Evolutionary conservation across 1,140 invertebrate species (phyloP), one percentile per base, ranked within the genome.

Genomic region (Scaptomyza pallida): DNA sequence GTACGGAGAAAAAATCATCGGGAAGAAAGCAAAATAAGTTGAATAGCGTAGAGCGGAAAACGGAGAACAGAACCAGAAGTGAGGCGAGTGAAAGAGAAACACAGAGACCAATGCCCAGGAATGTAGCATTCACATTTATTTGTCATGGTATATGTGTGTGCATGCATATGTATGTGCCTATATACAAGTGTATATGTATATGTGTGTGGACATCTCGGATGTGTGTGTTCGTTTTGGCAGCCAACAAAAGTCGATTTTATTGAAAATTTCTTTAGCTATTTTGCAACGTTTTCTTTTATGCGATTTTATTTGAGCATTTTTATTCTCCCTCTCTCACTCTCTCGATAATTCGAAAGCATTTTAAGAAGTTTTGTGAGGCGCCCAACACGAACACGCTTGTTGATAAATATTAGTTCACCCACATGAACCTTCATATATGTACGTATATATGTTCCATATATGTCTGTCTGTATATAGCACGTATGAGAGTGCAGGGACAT

Each of bases 231-330:
- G 88, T 78, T 85, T 78, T 65, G 78, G 74, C 74, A 75, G 82
- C 65, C 82, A 86, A 86, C 74, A 82, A 88, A 86, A 86, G 70
- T 88, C 78, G 63, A 86, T 75, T 86, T 82, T 78, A 86, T 86
- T 72, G 65, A 77, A 72, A 43, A 56, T 72, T 72, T 72, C 54
- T 59, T 48, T 54, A 40, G 62, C 62, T 54, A 59, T 72, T 72
- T 67, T 67, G 73, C 50, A 75, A 68, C 64, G 64, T 77, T 81
- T 73, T 62, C 35, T 78, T 88, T 26, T 55, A 35, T 62, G 33
- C 30, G 56, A 75, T 88, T 81, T 71, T 75, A 72, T 60, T 79
- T 85, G 72, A 76, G 76, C 72, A 81, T 40, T 75, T 78, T 86
- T 74, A n/a, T n/a, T n/a, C n/a, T n/a, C n/a, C n/a, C n/a, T n/a